Percentiles rank a stretch among this genome's conserved stretches.
Conservation (phyloP, 2,888 invertebrate species). For the Mimas tiliae region DNA sequence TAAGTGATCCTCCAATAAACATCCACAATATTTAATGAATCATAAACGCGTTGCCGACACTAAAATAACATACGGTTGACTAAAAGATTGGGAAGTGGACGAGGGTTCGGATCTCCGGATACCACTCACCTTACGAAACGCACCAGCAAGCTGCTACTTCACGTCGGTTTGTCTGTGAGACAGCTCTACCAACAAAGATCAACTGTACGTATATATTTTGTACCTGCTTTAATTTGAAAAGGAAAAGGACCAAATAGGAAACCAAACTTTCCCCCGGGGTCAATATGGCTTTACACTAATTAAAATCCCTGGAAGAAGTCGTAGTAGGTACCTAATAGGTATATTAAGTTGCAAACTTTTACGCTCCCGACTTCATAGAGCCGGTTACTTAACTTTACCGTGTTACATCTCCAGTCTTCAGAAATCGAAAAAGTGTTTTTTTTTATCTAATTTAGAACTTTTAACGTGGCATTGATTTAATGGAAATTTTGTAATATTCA, state of each 20-base stretch:
- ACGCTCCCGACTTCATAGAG: not conserved
- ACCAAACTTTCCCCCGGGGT: conserved; percentile 9
- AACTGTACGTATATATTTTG: not conserved
- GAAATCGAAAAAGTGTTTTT: not conserved
- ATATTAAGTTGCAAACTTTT: conserved; percentile 2
- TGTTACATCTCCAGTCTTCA: not conserved
- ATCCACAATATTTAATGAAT: no score
- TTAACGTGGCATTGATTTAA: not conserved
- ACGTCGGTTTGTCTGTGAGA: no score
- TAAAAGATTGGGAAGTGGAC: no score
- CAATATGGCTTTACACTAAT: conserved; percentile 21
- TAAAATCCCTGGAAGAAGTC: conserved; percentile 5
- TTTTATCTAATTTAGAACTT: not conserved
- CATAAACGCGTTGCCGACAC: no score
- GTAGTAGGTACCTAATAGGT: not conserved
- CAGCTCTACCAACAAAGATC: not conserved
- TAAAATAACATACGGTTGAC: no score
- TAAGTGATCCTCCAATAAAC: no score
- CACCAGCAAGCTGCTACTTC: no score
- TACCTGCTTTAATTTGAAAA: not conserved
- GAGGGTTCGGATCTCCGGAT: no score
- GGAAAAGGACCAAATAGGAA: not conserved
- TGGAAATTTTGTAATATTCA: not conserved
- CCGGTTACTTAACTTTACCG: not conserved
- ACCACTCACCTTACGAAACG: no score